Percentiles rank a stretch among this genome's conserved stretches.
Conservation (phyloP, 1,140 invertebrate genomes). For the Drosophila tristis region DNA sequence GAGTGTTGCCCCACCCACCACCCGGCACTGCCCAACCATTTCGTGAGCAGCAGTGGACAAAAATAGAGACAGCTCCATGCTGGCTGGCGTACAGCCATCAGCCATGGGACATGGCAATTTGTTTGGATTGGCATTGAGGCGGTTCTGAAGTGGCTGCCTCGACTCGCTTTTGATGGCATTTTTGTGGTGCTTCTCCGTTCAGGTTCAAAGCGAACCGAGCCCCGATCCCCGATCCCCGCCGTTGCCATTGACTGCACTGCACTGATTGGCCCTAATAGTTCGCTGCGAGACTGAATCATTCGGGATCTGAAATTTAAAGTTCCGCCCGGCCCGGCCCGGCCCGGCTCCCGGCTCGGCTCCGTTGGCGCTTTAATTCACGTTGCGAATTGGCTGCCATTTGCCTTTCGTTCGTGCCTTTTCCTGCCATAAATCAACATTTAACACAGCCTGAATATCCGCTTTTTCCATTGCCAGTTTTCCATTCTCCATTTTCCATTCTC, state of each 20-base stretch:
- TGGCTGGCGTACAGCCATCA: not conserved
- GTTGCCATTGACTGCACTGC: constrained; percentile 4
- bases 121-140: constrained; percentile 27
- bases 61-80: constrained; percentile 27
- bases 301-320: too few species aligned
- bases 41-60: constrained; percentile 19
- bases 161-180: constrained; percentile 32
- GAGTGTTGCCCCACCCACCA: too few species aligned
- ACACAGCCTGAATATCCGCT: constrained; percentile 41
- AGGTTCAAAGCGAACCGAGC: constrained; percentile 19
- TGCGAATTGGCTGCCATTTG: constrained; percentile 1
- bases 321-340: too few species aligned
- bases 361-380: constrained; percentile 28
- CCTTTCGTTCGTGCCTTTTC: constrained; percentile 10
- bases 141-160: constrained; percentile 25
- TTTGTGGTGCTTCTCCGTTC: constrained; percentile 39
- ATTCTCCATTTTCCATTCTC: constrained; percentile 4
- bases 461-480: constrained; percentile 25
- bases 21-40: too few species aligned
- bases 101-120: constrained; percentile 12
- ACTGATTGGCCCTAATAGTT: constrained; percentile 23
- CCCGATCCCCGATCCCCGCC: not conserved
- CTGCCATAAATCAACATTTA: constrained; percentile 56
- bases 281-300: constrained; percentile 2
- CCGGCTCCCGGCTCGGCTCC: not conserved